Conservation (phyloP, 2,797 vertebrate species). For the Vireo griseus region DNA sequence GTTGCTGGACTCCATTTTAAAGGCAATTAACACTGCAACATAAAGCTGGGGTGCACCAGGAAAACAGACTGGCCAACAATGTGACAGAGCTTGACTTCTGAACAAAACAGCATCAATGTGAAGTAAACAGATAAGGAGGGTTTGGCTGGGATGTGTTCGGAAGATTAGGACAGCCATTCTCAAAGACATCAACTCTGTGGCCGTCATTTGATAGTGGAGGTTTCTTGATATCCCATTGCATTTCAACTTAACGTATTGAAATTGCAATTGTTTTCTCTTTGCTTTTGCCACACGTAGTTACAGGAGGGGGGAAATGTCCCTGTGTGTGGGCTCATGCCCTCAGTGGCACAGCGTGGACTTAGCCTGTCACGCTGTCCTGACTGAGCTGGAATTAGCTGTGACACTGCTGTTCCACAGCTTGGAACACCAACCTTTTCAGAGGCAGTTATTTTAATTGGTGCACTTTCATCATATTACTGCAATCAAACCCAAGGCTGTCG, state of each 20-base stretch:
- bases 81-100: background rate
- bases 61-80: accelerated
- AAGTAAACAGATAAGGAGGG: background rate
- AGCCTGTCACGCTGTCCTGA: background rate
- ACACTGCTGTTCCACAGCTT: background rate
- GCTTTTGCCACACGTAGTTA: background rate
- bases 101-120: background rate
- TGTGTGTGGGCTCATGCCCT: background rate
- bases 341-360: background rate
- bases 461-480: background rate
- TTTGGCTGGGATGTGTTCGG: background rate
- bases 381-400: background rate
- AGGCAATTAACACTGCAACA: background rate
- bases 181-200: background rate
- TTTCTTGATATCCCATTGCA: background rate
- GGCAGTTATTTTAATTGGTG: background rate
- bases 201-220: background rate
- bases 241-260: background rate
- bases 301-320: background rate
- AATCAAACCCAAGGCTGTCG: background rate
- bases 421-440: background rate
- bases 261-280: background rate
- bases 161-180: background rate
- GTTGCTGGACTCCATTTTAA: background rate
- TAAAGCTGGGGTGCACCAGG: background rate